Percentiles rank a stretch among this genome's conserved stretches.
phyloP scores from a whole-genome alignment of 2,113 vertebrate species.

The Lophura nycthemera region DNA sequence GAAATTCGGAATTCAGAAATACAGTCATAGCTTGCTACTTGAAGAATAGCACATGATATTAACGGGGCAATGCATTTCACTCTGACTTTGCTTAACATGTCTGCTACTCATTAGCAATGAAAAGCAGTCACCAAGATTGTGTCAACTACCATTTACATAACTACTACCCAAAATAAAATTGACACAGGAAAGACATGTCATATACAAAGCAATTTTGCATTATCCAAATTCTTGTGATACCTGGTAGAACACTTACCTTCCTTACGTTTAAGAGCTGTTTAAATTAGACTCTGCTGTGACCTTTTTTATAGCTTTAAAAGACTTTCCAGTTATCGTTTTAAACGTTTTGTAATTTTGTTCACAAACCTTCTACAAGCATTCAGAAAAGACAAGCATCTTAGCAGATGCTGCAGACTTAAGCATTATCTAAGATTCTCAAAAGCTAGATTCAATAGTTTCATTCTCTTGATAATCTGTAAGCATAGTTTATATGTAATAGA shows the following conservation, averaged over 20 bases:
- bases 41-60: background rate
- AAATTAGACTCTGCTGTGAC: background rate
- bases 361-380: background rate
- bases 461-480: background rate
- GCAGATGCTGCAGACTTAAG: background rate
- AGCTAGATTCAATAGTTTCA: background rate
- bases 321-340: background rate
- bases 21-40: background rate
- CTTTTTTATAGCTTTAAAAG: background rate
- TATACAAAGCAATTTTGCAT: conserved; percentile 18
- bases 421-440: background rate
- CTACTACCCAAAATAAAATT: conserved; percentile 12
- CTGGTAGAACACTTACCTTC: background rate
- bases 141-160: conserved; percentile 14
- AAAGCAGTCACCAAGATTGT: background rate
- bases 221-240: background rate
- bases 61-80: background rate
- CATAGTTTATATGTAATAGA: background rate
- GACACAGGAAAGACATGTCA: conserved; percentile 6
- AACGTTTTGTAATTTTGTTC: background rate
- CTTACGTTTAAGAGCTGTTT: background rate
- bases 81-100: background rate
- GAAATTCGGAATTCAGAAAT: background rate
- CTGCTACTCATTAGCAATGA: background rate
- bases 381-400: background rate